These are phyloP conservation scores for Chymomyza amoena DNA, from an alignment of 2,888 invertebrate species.

Conservation along the genomic window DNA sequence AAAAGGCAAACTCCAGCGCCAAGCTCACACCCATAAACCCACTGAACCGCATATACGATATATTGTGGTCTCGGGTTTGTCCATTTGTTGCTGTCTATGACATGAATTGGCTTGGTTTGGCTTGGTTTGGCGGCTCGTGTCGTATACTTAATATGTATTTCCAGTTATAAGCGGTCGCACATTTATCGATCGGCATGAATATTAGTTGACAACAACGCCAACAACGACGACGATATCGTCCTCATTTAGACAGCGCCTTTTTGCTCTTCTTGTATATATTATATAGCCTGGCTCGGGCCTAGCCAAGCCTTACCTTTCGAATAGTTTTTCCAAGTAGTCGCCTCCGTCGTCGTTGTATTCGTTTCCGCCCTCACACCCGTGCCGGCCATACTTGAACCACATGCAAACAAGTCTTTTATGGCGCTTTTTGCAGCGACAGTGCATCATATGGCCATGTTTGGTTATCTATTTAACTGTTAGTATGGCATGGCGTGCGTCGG, in stretches of 20 bases:
- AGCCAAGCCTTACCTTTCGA: conserved; percentile 43
- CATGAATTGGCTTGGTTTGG: conserved; percentile 10
- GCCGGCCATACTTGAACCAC: conserved; percentile 32
- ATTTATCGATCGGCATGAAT: conserved; percentile 71
- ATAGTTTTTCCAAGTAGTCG: conserved; percentile 20
- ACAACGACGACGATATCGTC: neutral
- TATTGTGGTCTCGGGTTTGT: conserved; percentile 18
- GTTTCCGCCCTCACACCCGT: neutral
- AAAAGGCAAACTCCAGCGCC: conserved; percentile 9
- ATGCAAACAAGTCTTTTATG: conserved; percentile 70
- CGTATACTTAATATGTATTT: conserved; percentile 70
- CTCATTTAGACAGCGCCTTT: conserved; percentile 10
- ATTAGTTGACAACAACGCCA: conserved; percentile 46
- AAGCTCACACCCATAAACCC: conserved; percentile 50
- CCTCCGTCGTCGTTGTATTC: neutral
- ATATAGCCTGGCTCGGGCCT: conserved; percentile 16
- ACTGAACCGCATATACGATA: conserved; percentile 55
- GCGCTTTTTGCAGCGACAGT: conserved; percentile 68
- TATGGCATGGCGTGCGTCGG: conserved; percentile 20
- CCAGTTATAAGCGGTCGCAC: conserved; percentile 61
- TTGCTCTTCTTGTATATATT: neutral
- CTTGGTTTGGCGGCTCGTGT: conserved; percentile 48
- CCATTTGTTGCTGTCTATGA: conserved; percentile 28
- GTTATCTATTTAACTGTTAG: conserved; percentile 64
- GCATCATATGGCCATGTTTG: conserved; percentile 70